Percentiles rank a stretch among this genome's conserved stretches.
Evolutionary conservation across 2,113 vertebrate species (phyloP).

Genomic region (Thymallus thymallus): DNA sequence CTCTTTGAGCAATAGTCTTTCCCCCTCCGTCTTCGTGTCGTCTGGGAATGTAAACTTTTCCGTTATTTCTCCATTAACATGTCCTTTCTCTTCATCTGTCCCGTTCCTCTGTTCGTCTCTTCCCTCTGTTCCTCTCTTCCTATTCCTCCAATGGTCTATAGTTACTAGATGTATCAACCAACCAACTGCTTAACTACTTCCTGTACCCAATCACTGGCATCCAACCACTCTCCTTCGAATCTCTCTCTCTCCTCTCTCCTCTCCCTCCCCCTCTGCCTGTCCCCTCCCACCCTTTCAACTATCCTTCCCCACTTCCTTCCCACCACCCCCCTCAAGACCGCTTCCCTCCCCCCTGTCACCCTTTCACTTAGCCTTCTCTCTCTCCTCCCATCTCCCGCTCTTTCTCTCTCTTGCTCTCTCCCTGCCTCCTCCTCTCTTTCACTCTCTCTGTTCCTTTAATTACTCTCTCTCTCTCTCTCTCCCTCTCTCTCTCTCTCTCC

Average conservation of each 20-base stretch:
- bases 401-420: conserved; percentile 42
- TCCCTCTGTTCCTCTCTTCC: conserved; percentile 50
- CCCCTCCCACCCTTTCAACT: conserved; percentile 61
- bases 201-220: conserved; percentile 60
- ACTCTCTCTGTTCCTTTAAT: conserved; percentile 60
- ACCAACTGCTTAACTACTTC: conserved; percentile 54
- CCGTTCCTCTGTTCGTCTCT: conserved; percentile 3
- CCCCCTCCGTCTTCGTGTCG: neutral
- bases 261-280: conserved; percentile 54
- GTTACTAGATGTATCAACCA: conserved; percentile 57
- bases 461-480: conserved; percentile 36
- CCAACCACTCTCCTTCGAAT: conserved; percentile 32
- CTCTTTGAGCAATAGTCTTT: neutral
- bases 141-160: conserved; percentile 64
- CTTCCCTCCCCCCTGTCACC: conserved; percentile 56
- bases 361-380: conserved; percentile 69
- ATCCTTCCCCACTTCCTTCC: conserved; percentile 48
- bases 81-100: conserved; percentile 11
- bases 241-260: conserved; percentile 48
- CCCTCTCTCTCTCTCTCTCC: conserved; percentile 35
- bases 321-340: conserved; percentile 19
- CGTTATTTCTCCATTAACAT: neutral
- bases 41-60: conserved; percentile 10
- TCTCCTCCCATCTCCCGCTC: conserved; percentile 38
- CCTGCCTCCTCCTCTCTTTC: conserved; percentile 33